Percentiles rank a stretch among this genome's conserved stretches.
Evolutionary conservation across 2,113 vertebrate species (phyloP).

Genomic region (Oxygymnocypris stewartii): DNA sequence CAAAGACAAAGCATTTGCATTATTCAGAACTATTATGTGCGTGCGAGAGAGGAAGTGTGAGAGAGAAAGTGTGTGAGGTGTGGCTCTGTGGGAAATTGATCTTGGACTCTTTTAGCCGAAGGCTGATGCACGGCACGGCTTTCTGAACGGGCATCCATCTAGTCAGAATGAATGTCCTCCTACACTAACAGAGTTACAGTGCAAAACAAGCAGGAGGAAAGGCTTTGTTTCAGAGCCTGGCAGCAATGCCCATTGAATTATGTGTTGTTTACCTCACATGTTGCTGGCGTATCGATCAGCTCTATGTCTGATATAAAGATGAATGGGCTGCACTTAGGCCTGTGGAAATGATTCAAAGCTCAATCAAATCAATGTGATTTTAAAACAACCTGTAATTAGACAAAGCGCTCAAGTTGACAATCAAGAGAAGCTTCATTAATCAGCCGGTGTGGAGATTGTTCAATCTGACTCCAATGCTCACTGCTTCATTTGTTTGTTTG

Average conservation of each 20-base stretch:
- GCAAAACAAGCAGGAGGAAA: conserved; percentile 17
- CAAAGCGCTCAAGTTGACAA: neutral
- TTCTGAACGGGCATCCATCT: conserved; percentile 13
- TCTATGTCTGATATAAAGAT: conserved; percentile 23
- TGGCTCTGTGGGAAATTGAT: conserved; percentile 43
- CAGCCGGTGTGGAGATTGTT: conserved; percentile 9
- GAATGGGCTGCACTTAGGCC: neutral
- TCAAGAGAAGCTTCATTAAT: neutral
- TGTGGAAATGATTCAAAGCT: conserved; percentile 10
- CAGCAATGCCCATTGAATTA: conserved; percentile 21
- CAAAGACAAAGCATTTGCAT: neutral
- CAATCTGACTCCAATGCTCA: conserved; percentile 36
- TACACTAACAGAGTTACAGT: neutral
- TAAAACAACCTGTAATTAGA: neutral
- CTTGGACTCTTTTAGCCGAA: conserved; percentile 26
- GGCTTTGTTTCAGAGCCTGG: conserved; percentile 28
- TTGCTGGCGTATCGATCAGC: conserved; percentile 21
- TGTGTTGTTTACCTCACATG: conserved; percentile 24
- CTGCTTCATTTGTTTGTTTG: conserved; percentile 30
- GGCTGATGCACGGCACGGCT: conserved; percentile 25
- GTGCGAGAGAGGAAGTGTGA: neutral
- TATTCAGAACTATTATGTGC: neutral
- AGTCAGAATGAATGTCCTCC: conserved; percentile 36
- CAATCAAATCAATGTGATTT: conserved; percentile 29
- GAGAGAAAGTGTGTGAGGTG: neutral